Base-by-base conservation (phyloP, 2,113 vertebrate species). In the Dipodomys ordii region DNA sequence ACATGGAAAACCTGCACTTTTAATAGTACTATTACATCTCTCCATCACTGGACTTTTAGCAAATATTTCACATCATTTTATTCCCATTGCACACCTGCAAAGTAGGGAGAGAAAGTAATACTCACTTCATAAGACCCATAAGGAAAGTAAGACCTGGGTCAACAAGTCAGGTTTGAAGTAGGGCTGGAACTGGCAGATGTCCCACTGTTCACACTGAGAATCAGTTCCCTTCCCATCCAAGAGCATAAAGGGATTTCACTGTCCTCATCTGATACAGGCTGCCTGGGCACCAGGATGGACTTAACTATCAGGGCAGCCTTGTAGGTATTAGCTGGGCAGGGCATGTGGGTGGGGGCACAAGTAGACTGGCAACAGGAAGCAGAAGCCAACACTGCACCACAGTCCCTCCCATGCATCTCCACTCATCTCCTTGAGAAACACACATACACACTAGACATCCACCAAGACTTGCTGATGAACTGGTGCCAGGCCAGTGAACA, bases 241-340 rank as follows among this genome's bases (percentile, higher is more conserved):
- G 8, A 57, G 32, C 73, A 85, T 20, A 16, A 25, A 90, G 68
- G 62, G 60, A 30, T 22, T 35, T 49, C 46, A 65, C 3, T 0
- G 15, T 49, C 23, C 35, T 23, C n/a, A 12, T 57, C 27, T 25
- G 83, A 44, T 4, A 57, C 1, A 53, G 72, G 84, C 30, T 71
- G 4, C 67, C 69, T 81, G 90, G 90, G 93, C 27, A 88, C 93
- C 90, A 93, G 87, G 90, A 95, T 35, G 71, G 60, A 93, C 73
- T 2, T 7, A 27, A 57, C 3, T 2, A 25, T 46, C 30, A 80
- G 53, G 12, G 44, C 2, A 5, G 25, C 49, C 32, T 32, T 65
- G 20, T 11, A 79, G 72, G n/a, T 13, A 28, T 67, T 62, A 83
- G 96, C 30, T 83, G 57, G 78, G 79, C 13, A 76, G 60, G 74